phyloP scores from a whole-genome alignment of 2,113 vertebrate species.

The Urocitellus parryii region DNA sequence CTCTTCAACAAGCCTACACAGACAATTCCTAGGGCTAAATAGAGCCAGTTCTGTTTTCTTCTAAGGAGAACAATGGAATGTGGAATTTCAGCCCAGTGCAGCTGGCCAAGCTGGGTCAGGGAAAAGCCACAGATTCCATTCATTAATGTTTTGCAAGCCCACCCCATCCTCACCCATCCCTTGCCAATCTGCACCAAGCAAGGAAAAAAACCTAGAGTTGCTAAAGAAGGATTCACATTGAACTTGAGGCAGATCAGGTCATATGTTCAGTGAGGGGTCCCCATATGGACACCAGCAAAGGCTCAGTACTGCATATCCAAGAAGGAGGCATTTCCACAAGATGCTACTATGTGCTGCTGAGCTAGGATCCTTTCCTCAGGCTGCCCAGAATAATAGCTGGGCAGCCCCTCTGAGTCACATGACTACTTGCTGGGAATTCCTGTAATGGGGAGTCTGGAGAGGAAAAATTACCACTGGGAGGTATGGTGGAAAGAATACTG shows the following conservation, averaged over 20 bases:
- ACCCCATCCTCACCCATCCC: neutral
- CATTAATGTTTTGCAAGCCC: slow-evolving; percentile 79
- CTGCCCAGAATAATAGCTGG: neutral
- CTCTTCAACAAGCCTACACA: slow-evolving; percentile 79
- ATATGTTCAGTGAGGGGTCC: neutral
- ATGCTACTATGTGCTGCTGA: neutral
- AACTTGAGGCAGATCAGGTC: neutral
- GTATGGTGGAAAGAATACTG: neutral
- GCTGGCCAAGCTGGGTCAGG: slow-evolving; percentile 81
- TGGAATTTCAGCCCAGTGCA: slow-evolving; percentile 81
- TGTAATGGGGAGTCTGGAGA: neutral
- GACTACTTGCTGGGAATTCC: slow-evolving; percentile 11
- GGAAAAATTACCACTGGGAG: neutral
- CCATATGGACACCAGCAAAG: neutral
- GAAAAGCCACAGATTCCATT: slow-evolving; percentile 74
- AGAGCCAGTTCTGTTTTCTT: slow-evolving; percentile 84
- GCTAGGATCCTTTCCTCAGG: neutral
- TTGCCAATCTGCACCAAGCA: neutral
- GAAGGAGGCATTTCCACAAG: neutral
- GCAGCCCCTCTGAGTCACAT: neutral
- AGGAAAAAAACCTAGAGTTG: neutral
- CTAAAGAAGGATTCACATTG: neutral
- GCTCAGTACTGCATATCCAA: neutral
- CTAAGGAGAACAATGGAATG: slow-evolving; percentile 80
- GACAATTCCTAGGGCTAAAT: slow-evolving; percentile 77